Conservation (phyloP, 2,888 invertebrate genomes). For the Augiades crinisus region DNA sequence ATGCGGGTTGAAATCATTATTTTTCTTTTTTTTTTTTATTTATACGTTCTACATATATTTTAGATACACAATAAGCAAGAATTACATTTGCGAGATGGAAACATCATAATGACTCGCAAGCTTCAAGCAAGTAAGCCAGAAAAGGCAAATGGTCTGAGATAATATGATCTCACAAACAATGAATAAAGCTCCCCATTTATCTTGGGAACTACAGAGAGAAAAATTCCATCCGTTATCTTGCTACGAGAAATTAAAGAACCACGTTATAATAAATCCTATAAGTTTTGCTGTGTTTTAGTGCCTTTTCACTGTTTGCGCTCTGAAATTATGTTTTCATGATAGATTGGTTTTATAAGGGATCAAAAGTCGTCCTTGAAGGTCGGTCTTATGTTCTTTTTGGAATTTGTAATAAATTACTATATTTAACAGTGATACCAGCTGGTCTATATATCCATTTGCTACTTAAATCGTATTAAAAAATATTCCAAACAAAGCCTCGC, state of each 20-base stretch:
- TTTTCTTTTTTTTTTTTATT: not conserved
- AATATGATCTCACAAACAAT: constrained; percentile 35
- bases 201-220: constrained; percentile 32
- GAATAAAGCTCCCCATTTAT: constrained; percentile 37
- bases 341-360: too few species aligned
- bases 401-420: too few species aligned
- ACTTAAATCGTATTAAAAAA: too few species aligned
- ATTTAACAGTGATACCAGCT: too few species aligned
- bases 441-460: too few species aligned
- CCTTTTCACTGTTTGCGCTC: too few species aligned
- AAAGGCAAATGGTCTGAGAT: constrained; percentile 29
- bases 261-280: constrained; percentile 3
- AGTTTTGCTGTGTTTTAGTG: not conserved
- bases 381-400: too few species aligned
- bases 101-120: constrained; percentile 20
- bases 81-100: constrained; percentile 13
- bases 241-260: constrained; percentile 28
- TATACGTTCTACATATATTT: not conserved
- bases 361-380: too few species aligned
- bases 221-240: constrained; percentile 30
- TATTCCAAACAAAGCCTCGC: too few species aligned
- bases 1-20: too few species aligned
- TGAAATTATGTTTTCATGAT: too few species aligned
- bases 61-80: not conserved
- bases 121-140: constrained; percentile 22